A percentile compares a stretch with the other conserved stretches of the same genome.
Evolutionary conservation across 1,140 invertebrate genomes (phyloP).

Genomic region (Phthorimaea operculella): DNA sequence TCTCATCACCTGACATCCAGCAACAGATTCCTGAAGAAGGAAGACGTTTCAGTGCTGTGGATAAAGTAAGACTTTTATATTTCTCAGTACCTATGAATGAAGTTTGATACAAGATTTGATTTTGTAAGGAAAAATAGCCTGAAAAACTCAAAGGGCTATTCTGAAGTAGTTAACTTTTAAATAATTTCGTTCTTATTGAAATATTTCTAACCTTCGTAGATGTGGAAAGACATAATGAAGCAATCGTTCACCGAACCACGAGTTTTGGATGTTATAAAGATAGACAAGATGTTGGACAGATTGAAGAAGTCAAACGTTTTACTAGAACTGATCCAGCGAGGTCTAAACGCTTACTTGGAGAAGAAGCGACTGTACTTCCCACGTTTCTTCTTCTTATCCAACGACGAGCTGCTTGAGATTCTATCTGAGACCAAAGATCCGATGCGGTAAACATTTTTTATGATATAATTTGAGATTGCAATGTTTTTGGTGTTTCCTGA

Average conservation of each 20-base stretch:
- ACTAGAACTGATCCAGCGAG: slow-evolving; percentile 90
- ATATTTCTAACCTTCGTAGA: slow-evolving; percentile 43
- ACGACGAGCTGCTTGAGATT: slow-evolving; percentile 96
- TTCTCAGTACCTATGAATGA: no score
- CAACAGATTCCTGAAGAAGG: slow-evolving; percentile 92
- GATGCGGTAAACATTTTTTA: slow-evolving; percentile 74
- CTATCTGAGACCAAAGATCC: slow-evolving; percentile 97
- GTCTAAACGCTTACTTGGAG: slow-evolving; percentile 93
- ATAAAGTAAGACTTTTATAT: slow-evolving; percentile 73
- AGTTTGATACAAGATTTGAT: no score
- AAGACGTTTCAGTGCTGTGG: slow-evolving; percentile 88
- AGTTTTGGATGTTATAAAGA: slow-evolving; percentile 87
- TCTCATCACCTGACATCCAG: slow-evolving; percentile 97
- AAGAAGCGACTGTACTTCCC: slow-evolving; percentile 96
- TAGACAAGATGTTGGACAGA: slow-evolving; percentile 93
- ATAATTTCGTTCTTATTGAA: not conserved
- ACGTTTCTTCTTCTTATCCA: slow-evolving; percentile 95
- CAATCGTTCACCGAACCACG: slow-evolving; percentile 79
- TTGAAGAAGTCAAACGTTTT: slow-evolving; percentile 90
- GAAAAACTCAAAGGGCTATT: no score
- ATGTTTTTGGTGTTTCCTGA: not conserved
- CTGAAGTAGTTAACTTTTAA: not conserved
- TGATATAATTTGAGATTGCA: no score
- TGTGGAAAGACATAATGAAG: slow-evolving; percentile 96
- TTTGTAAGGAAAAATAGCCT: no score